Evolutionary conservation across 2,888 invertebrate species (phyloP), one percentile per base, ranked within the genome.

Genomic region (Oxyscelio sp.): DNA sequence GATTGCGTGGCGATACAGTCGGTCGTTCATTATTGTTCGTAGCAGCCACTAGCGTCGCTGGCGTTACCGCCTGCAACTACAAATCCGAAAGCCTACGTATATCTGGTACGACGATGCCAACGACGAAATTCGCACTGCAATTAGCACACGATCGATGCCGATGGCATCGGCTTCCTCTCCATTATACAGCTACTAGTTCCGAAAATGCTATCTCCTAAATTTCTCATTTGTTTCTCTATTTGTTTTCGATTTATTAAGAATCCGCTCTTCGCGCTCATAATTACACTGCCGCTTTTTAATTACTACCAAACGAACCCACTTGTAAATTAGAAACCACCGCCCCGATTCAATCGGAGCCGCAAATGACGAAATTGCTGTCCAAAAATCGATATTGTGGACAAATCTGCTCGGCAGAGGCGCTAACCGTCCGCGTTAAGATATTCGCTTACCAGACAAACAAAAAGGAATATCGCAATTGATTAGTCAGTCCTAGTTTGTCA

Each of bases 21-120:
- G 90, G 90, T 90, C 93, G 93, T 93, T 93, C 93, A 92, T 94
- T 94, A 94, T 93, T 92, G 93, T 93, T 92, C 92, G 90, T 87
- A 88, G 91, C 92, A 91, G 92, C 90, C 89, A 91, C 90, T 90
- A 74, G 79, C 87, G 82, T 88, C 87, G 87, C 84, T 88, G 85
- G 87, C 77, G 85, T 83, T 87, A 85, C 85, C 81, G 85, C 52
- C 84, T 87, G 86, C 89, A 87, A 90, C 89, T 89, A 89, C 89
- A 88, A 90, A 91, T 90, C 89, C 90, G 88, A 87, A 87, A 87
- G 73, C 78, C 83, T 65, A 83, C 84, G 73, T 86, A 85, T 82
- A 85, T 81, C 82, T 82, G 81, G 68, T 82, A 84, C 84, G 84
- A 82, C 82, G 85, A 78, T 58, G 83, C 68, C 61, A 79, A 74